Conservation (phyloP, 2,113 vertebrate species). For the Struthidea cinerea region DNA sequence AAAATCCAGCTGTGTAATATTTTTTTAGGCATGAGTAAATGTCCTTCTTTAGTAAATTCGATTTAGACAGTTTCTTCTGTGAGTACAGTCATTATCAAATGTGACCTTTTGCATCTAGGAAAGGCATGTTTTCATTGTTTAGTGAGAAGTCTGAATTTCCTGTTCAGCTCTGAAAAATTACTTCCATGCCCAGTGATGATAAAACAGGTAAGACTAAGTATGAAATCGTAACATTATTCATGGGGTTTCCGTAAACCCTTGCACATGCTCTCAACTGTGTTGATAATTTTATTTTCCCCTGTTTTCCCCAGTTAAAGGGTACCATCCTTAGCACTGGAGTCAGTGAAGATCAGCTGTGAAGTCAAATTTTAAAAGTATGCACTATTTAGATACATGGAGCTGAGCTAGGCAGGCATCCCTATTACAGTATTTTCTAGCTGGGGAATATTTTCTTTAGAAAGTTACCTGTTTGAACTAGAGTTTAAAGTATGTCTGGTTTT, state of each 20-base stretch:
- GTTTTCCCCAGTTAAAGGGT: background rate
- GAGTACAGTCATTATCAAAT: background rate
- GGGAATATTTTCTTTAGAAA: background rate
- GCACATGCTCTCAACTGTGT: background rate
- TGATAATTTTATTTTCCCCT: background rate
- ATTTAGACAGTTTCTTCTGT: background rate
- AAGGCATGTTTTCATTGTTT: background rate
- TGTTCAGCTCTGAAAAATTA: background rate
- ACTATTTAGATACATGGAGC: background rate
- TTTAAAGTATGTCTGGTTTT: background rate
- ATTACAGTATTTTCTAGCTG: background rate
- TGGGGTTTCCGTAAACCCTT: background rate
- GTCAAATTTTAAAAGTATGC: background rate
- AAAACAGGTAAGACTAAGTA: background rate
- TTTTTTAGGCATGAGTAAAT: background rate
- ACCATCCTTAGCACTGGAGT: background rate
- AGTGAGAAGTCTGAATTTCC: background rate
- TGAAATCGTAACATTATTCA: background rate
- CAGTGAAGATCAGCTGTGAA: background rate
- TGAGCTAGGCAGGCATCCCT: background rate
- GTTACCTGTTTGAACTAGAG: background rate
- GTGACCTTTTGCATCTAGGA: background rate
- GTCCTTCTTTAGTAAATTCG: background rate
- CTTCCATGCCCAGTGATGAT: background rate
- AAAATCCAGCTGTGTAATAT: background rate